Conservation (phyloP, 2,888 invertebrate species). For the Acheta domesticus region DNA sequence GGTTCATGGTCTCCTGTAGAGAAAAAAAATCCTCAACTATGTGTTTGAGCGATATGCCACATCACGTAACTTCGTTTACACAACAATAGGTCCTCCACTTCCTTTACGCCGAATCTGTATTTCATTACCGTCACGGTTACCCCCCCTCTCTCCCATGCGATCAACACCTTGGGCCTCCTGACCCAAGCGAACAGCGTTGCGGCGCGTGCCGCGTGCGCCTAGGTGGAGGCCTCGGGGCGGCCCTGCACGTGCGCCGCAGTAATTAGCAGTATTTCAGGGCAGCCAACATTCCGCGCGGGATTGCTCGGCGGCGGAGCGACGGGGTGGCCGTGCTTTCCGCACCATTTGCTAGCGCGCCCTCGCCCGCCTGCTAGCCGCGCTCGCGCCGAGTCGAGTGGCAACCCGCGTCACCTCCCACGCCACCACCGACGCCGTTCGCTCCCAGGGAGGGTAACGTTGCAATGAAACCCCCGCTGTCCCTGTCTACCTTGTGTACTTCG, state of each 20-base stretch:
- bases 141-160: too few relatives aligned
- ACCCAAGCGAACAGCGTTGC: not conserved
- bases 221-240: not conserved
- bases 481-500: too few relatives aligned
- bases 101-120: too few relatives aligned
- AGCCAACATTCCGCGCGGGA: constrained; percentile 7
- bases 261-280: constrained; percentile 18
- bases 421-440: not conserved
- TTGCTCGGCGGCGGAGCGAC: not conserved
- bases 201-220: not conserved
- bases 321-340: not conserved
- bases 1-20: too few relatives aligned
- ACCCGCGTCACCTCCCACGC: not conserved
- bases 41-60: too few relatives aligned
- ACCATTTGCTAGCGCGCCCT: not conserved
- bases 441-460: too few relatives aligned
- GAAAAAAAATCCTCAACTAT: too few relatives aligned
- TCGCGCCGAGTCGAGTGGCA: not conserved
- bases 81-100: too few relatives aligned
- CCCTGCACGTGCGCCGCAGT: not conserved
- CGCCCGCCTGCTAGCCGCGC: not conserved
- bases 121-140: too few relatives aligned
- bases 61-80: too few relatives aligned
- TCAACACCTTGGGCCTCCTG: too few relatives aligned
- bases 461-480: too few relatives aligned